Evolutionary conservation across 2,888 invertebrate genomes (phyloP).

Genomic region (Eupithecia subumbrata): DNA sequence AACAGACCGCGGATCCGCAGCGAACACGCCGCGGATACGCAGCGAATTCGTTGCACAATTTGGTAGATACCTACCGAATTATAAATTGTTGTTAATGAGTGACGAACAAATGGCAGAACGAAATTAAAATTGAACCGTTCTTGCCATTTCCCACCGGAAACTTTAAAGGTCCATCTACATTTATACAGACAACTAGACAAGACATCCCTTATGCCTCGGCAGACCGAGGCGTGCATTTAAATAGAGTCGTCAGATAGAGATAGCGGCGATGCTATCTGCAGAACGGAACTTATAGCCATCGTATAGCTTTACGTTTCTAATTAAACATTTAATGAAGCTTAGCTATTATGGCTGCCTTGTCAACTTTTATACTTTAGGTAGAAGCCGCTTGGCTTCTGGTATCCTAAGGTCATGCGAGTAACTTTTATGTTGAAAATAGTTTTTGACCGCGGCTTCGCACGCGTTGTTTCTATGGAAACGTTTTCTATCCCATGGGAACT

Average conservation of each 20-base stretch:
- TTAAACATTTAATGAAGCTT: slow-evolving; percentile 24
- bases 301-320: slow-evolving; percentile 27
- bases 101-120: not conserved
- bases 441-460: no score
- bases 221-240: slow-evolving; percentile 58
- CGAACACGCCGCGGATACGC: no score
- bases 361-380: not conserved
- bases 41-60: no score
- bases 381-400: not conserved
- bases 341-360: not conserved
- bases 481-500: no score
- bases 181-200: not conserved
- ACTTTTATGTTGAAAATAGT: no score
- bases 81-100: no score
- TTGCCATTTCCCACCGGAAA: not conserved
- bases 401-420: not conserved
- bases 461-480: no score
- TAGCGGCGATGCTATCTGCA: slow-evolving; percentile 68
- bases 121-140: not conserved
- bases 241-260: slow-evolving; percentile 79
- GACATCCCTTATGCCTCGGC: not conserved
- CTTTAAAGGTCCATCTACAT: not conserved
- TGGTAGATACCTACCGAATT: no score
- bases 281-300: slow-evolving; percentile 12
- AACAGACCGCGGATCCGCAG: no score